Evolutionary conservation across 2,797 vertebrate species (phyloP).

Genomic region (Sebastes vulpes): DNA sequence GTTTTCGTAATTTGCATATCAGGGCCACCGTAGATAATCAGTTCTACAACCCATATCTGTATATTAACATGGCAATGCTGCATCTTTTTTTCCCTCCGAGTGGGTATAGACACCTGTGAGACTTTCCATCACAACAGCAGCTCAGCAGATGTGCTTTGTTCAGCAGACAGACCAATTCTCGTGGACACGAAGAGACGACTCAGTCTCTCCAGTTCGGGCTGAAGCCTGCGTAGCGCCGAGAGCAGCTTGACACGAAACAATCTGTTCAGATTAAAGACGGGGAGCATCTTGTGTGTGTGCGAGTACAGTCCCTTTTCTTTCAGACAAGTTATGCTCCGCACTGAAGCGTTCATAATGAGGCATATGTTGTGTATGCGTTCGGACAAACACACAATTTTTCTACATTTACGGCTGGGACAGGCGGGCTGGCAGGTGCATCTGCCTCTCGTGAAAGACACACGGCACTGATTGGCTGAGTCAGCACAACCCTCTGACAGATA

Average conservation of each 20-base stretch:
- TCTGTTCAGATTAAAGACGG: conserved; percentile 14
- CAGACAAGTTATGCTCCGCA: not conserved
- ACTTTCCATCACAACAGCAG: not conserved
- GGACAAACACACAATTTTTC: conserved; percentile 35
- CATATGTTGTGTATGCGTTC: conserved; percentile 28
- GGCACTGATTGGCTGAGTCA: conserved; percentile 48
- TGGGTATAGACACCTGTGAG: not conserved
- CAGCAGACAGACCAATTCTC: conserved; percentile 14
- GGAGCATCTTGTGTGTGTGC: not conserved
- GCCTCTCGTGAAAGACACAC: conserved; percentile 1
- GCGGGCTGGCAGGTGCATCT: conserved; percentile 35
- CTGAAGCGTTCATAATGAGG: conserved; percentile 32
- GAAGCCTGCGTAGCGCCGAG: not conserved
- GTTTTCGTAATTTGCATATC: not conserved
- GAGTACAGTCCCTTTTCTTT: not conserved
- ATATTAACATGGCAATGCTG: not conserved
- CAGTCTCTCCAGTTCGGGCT: not conserved
- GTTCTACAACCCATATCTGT: not conserved
- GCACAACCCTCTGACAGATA: conserved; percentile 42
- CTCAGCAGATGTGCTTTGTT: conserved; percentile 30
- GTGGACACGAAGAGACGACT: not conserved
- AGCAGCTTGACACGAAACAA: not conserved
- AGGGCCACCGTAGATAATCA: too few relatives aligned
- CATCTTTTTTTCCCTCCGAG: too few relatives aligned
- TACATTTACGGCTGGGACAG: conserved; percentile 19